Evolutionary conservation across 2,797 vertebrate genomes (phyloP).

Genomic region (Poecilia velifera): DNA sequence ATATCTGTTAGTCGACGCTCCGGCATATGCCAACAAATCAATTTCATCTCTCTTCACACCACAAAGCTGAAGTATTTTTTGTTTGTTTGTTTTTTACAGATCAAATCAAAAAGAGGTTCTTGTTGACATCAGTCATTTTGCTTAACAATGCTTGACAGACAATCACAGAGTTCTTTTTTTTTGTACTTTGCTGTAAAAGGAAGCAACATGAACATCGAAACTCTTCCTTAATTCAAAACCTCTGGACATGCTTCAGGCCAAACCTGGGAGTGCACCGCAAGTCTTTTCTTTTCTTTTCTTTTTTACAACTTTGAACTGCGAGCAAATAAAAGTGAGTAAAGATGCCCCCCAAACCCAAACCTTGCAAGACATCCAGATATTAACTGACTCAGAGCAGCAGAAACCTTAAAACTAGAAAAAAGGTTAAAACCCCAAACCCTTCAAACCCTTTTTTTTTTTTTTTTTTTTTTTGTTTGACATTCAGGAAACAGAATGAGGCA

Average conservation of each 20-base stretch:
- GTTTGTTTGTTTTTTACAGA: not conserved
- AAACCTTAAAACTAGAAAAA: slow-evolving; percentile 26
- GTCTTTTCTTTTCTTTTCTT: not conserved
- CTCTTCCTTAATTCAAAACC: not conserved
- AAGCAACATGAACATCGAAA: slow-evolving; percentile 13
- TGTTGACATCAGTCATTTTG: not conserved
- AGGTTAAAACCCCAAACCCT: slow-evolving; percentile 41
- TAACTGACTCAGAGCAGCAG: slow-evolving; percentile 46
- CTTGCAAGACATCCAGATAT: slow-evolving; percentile 37
- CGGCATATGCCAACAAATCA: not conserved
- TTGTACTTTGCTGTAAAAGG: slow-evolving; percentile 1
- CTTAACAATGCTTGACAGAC: slow-evolving; percentile 9
- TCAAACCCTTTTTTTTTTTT: slow-evolving; percentile 6
- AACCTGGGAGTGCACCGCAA: slow-evolving; percentile 9
- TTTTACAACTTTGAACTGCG: slow-evolving; percentile 27
- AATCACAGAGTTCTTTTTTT: not conserved
- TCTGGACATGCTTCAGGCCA: slow-evolving; percentile 21
- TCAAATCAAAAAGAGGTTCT: not conserved
- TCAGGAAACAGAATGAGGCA: slow-evolving; percentile 33
- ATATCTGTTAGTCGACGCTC: not conserved
- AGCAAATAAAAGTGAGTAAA: slow-evolving; percentile 36
- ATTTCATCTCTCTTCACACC: not conserved
- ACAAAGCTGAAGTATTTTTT: not conserved
- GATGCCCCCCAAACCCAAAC: slow-evolving; percentile 18
- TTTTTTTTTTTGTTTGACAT: not conserved